These are phyloP conservation scores for Odocoileus virginianus DNA, from an alignment of 2,113 vertebrate genomes.

Conservation along the genomic window DNA sequence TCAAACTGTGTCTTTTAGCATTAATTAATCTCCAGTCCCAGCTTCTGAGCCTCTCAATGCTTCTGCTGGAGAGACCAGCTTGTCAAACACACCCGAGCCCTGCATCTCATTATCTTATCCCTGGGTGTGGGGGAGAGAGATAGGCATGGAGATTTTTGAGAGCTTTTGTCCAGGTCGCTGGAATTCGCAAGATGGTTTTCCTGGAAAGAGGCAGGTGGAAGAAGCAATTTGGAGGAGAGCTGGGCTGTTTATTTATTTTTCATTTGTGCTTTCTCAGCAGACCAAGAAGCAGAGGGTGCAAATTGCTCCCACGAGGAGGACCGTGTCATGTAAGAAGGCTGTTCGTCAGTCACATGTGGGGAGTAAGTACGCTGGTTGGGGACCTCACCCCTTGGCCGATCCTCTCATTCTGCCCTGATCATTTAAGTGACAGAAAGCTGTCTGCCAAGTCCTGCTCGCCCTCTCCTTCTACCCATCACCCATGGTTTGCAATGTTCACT, in stretches of 20 bases:
- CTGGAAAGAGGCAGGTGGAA: not conserved
- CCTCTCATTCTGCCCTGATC: not conserved
- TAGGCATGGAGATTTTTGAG: constrained; percentile 8
- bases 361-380: fast-evolving
- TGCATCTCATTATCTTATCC: constrained; percentile 78
- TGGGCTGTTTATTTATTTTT: not conserved
- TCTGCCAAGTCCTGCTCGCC: not conserved
- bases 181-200: not conserved
- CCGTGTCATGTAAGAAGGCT: fast-evolving
- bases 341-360: not conserved
- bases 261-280: not conserved
- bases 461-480: not conserved
- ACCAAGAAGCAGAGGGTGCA: not conserved
- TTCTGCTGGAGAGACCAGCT: constrained; percentile 72
- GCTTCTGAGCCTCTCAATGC: constrained; percentile 72
- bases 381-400: not conserved
- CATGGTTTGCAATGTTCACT: not conserved
- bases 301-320: not conserved
- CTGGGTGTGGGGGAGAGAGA: constrained; percentile 20
- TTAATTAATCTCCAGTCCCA: constrained; percentile 84
- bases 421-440: not conserved
- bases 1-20: constrained; percentile 84
- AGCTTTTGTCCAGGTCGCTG: not conserved
- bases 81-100: constrained; percentile 76
- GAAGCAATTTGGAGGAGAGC: not conserved